These are phyloP conservation scores for Habropoda laboriosa DNA, from an alignment of 1,140 invertebrate species.

Conservation along the genomic window DNA sequence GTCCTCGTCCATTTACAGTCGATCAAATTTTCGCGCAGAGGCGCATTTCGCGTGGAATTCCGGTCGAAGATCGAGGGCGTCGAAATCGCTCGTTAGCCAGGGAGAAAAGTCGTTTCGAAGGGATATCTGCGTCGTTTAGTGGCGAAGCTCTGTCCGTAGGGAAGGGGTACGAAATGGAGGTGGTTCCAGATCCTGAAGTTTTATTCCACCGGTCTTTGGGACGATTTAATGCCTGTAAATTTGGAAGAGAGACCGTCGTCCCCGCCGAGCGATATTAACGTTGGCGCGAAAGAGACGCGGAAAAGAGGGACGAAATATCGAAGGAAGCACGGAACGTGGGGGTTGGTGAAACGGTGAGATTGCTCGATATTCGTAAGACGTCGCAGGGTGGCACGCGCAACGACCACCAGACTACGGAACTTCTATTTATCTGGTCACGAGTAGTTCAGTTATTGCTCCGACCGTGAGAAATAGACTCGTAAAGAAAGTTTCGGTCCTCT, in stretches of 20 bases:
- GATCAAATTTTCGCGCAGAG: constrained; percentile 54
- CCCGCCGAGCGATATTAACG: constrained; percentile 2
- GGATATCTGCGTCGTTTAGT: constrained; percentile 36
- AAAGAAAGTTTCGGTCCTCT: background rate
- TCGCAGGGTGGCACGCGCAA: constrained; percentile 38
- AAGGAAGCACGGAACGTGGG: background rate
- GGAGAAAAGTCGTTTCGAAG: constrained; percentile 49
- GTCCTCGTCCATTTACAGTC: constrained; percentile 50
- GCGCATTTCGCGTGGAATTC: background rate
- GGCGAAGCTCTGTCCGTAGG: background rate
- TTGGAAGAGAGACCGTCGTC: background rate
- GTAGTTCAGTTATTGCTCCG: background rate
- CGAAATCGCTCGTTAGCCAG: constrained; percentile 64
- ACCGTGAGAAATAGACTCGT: background rate
- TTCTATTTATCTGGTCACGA: constrained; percentile 4
- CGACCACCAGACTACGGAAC: background rate
- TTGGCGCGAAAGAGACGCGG: background rate
- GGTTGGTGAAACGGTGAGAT: constrained; percentile 12
- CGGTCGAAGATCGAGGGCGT: constrained; percentile 47
- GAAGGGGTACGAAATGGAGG: constrained; percentile 3
- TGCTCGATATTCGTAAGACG: constrained; percentile 57
- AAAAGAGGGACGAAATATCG: constrained; percentile 1
- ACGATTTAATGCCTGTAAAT: constrained; percentile 60
- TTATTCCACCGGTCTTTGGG: constrained; percentile 43
- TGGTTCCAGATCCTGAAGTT: constrained; percentile 31